Conservation (phyloP, 2,113 vertebrate species). For the Amia ocellicauda region DNA sequence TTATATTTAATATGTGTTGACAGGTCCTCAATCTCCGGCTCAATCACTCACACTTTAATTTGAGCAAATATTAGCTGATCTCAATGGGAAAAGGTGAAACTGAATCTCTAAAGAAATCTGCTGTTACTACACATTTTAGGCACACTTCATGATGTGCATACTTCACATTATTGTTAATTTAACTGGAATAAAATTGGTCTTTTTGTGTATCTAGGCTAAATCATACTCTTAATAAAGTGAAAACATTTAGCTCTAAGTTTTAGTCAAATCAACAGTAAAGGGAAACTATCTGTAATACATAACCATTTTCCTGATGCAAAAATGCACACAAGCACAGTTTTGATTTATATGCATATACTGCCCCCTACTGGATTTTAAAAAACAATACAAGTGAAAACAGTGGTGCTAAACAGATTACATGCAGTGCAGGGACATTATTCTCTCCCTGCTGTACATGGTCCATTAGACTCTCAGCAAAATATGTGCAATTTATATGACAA, state of each 20-base stretch:
- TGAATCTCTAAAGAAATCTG: not conserved
- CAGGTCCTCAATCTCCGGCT: too few species aligned
- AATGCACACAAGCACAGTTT: not conserved
- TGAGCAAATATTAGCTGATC: not conserved
- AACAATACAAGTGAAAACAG: not conserved
- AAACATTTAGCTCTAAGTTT: too few species aligned
- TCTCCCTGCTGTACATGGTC: constrained; percentile 19
- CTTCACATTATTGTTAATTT: too few species aligned
- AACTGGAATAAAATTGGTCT: not conserved
- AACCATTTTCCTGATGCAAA: not conserved
- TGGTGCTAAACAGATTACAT: not conserved
- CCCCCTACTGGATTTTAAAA: constrained; percentile 11
- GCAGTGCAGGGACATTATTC: constrained; percentile 18
- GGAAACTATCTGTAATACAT: not conserved
- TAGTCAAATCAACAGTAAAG: not conserved
- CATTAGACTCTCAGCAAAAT: constrained; percentile 19
- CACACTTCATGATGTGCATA: too few species aligned
- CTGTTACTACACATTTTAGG: not conserved
- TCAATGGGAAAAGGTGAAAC: not conserved
- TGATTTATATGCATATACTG: constrained; percentile 17
- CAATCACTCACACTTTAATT: too few species aligned
- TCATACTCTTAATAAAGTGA: not conserved
- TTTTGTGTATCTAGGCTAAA: not conserved
- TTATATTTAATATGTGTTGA: not conserved
- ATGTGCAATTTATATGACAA: constrained; percentile 26